Percentiles rank a stretch among this genome's conserved stretches.
Conservation (phyloP, 2,113 vertebrate genomes). For the Gavia stellata region DNA sequence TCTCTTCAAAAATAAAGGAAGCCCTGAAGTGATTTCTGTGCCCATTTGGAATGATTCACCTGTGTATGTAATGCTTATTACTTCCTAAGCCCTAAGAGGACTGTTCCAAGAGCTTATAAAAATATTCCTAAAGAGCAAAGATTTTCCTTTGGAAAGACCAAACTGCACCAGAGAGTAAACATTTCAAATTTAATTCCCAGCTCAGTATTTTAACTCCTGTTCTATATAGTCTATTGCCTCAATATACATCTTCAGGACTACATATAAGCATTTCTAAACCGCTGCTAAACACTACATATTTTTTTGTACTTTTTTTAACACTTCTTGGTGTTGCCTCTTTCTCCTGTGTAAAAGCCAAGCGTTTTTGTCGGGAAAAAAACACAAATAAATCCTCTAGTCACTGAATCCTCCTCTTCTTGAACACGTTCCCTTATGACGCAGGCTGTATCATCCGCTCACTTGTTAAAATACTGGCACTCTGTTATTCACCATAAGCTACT, state of each 20-base stretch:
- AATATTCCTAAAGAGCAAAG: not conserved
- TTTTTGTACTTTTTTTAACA: not conserved
- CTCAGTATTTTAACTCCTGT: not conserved
- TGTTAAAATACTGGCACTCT: not conserved
- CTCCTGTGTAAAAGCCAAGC: not conserved
- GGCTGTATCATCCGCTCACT: not conserved
- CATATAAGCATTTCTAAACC: not conserved
- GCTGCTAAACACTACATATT: not conserved
- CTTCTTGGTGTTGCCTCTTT: not conserved
- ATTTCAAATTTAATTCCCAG: not conserved
- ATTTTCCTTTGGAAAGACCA: not conserved
- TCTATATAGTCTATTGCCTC: not conserved
- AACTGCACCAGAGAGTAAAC: not conserved
- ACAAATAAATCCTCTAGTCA: not conserved
- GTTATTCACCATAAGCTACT: not conserved
- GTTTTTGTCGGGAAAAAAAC: not conserved
- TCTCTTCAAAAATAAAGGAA: not conserved
- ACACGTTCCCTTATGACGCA: not conserved
- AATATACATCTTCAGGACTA: not conserved
- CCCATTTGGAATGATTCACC: not conserved
- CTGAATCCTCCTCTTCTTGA: not conserved
- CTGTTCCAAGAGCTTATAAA: not conserved
- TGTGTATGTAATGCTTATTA: not conserved
- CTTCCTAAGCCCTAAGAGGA: not conserved
- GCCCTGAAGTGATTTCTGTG: not conserved